Conservation (phyloP, 1,140 invertebrate genomes). For the Platorchestia sp. region DNA sequence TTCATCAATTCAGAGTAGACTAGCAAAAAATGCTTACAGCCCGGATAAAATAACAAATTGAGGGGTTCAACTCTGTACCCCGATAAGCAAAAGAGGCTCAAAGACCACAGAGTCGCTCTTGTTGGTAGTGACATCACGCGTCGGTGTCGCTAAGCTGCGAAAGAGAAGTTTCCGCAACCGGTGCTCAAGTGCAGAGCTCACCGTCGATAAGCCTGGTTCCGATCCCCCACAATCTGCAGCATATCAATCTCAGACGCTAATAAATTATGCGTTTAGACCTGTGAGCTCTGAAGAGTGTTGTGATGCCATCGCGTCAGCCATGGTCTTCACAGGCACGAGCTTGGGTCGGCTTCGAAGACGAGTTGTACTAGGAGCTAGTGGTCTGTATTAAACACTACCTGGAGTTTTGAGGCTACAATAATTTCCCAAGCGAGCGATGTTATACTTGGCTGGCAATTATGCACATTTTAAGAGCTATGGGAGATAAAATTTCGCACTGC, state of each 20-base stretch:
- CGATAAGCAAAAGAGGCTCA: not conserved
- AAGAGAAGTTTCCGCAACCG: not conserved
- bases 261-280: conserved; percentile 31
- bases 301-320: not conserved
- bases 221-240: conserved; percentile 48
- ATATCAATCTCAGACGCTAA: conserved; percentile 22
- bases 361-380: not conserved
- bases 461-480: not conserved
- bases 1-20: not conserved
- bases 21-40: not conserved
- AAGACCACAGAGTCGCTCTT: not conserved
- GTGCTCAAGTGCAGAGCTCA: not conserved
- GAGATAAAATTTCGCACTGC: not conserved
- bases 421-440: not conserved
- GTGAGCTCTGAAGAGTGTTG: not conserved
- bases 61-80: not conserved
- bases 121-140: conserved; percentile 13
- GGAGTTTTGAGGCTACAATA: not conserved
- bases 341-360: not conserved
- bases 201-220: conserved; percentile 21
- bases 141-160: not conserved
- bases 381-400: not conserved
- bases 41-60: not conserved
- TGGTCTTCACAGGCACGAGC: not conserved
- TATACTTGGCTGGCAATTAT: not conserved